These are phyloP conservation scores for Saccostrea cuccullata DNA, from an alignment of 1,140 invertebrate species.

Conservation along the genomic window DNA sequence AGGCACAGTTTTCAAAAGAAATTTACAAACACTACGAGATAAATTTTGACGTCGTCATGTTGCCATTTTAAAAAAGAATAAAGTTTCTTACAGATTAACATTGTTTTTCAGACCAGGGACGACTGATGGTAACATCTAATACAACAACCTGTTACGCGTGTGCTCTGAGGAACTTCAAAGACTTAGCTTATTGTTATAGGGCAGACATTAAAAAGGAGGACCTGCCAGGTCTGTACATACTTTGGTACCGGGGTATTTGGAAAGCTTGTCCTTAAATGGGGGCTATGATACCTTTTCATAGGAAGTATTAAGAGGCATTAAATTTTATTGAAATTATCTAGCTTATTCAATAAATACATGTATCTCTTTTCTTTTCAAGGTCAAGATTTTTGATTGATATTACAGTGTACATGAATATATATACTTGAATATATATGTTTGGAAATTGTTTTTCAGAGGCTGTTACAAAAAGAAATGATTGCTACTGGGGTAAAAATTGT, in stretches of 20 bases:
- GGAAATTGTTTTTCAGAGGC: neutral
- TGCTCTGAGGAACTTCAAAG: constrained; percentile 71
- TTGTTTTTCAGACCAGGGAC: constrained; percentile 52
- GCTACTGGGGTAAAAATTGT: neutral
- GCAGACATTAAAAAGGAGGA: constrained; percentile 67
- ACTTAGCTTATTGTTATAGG: constrained; percentile 74
- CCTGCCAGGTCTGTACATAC: constrained; percentile 66
- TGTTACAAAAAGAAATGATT: constrained; percentile 23
- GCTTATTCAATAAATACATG: no score
- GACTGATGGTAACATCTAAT: constrained; percentile 48
- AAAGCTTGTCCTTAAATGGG: no score
- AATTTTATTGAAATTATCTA: no score
- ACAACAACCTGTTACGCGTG: constrained; percentile 71
- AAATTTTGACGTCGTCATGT: no score
- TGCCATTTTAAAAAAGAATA: neutral
- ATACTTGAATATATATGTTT: neutral
- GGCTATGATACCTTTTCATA: no score
- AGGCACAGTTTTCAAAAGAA: no score
- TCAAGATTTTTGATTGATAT: no score
- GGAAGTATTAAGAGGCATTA: no score
- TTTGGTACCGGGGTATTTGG: no score
- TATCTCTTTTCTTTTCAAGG: no score
- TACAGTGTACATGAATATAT: neutral
- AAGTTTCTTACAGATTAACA: neutral
- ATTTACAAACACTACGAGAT: no score